Base-by-base conservation (phyloP, 2,888 invertebrate species). In the Rhagophthalmus giganteus region DNA sequence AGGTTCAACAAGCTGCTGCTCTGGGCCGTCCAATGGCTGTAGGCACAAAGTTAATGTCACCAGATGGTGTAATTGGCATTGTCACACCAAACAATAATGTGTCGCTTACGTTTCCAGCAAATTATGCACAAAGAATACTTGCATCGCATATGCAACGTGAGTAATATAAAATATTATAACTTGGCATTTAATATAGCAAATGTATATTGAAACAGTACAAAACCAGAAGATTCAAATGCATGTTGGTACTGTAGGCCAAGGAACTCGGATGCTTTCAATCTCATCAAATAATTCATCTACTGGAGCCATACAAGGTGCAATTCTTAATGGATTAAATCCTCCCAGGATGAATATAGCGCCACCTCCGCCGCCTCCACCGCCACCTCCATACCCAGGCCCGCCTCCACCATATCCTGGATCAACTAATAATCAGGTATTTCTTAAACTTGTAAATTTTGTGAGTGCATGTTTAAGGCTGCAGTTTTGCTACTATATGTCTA, bases 1-100 rank as follows among this genome's bases (percentile, higher is more conserved):
- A 82, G 69, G 82, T 85, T 34, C 84, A 86, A 66, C 84, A 85
- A 68, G 82, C 82, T 39, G 84, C 84, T 25, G 81, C 81, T 28
- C 78, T 81, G 62, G 77, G 74, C 60, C 79, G 79, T 50, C 79
- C 81, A 61, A 78, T 81, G 75, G 74, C 75, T 13, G 77, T 79
- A 2, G 81, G 81, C 13, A 79, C 80, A 0, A 74, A 77, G 57
- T 67, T 81, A 31, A 69, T 80, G 60, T 77, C 80, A 2, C 76
- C 81, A 1, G 85, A 85, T 73, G 85, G 85, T 8, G 81, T 83
- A 33, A 78, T 84, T 32, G 85, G 86, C 52, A 79, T 85, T 54
- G 83, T 86, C 54, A 80, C 84, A 7, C 79, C 81, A 31, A 84
- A 85, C 64, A 83, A 85, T 65, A 76, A 77, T 58, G 79, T 82